Base-by-base conservation (phyloP, 2,113 vertebrate species). In the Datnioides undecimradiatus region DNA sequence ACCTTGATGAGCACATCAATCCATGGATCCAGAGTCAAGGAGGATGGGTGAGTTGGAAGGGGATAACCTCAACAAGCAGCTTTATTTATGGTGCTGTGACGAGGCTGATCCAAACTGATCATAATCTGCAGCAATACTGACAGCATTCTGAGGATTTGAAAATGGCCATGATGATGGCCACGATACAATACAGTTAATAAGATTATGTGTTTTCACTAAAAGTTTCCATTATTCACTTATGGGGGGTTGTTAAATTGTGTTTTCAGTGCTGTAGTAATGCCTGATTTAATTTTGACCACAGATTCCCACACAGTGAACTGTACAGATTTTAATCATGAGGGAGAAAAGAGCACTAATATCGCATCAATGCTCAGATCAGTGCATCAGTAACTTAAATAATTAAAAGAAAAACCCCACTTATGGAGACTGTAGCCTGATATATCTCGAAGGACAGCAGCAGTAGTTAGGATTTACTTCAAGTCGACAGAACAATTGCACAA, bases 1-100 rank as follows among this genome's bases (percentile, higher is more conserved):
- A 99, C 93, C 93, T 99, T 94, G 97, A 98, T 86, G 96, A 97
- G 84, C 94, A 97, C 90, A 95, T 99, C 88, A 94, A 95, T 43
- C 95, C 96, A 55, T 99, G 98, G 98, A 97, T 99, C 92, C 95
- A 97, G 88, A 95, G 94, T 76, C 96, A 99, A 82, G 98, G 97
- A 85, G 98, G 98, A 94, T 99, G 98, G 98, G 98, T 99, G 94
- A 97, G 98, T 94, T 23, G 8, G 8, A 46, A 31, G 54, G 68
- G 31, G 29, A 55, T 8, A 11, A 41, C 13, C 10, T 31, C 19
- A 46, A 58, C 31, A 19, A 19, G 5, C 40, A 23, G n/a, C 9
- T 40, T 62, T 23, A 60, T 13, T 21, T 11, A 43, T n/a, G 5
- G 12, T 33, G 8, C 21, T 25, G 8, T n/a, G 62, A 21, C 10